Conservation (phyloP, 2,888 invertebrate genomes). For the Agrochola lychnidis region DNA sequence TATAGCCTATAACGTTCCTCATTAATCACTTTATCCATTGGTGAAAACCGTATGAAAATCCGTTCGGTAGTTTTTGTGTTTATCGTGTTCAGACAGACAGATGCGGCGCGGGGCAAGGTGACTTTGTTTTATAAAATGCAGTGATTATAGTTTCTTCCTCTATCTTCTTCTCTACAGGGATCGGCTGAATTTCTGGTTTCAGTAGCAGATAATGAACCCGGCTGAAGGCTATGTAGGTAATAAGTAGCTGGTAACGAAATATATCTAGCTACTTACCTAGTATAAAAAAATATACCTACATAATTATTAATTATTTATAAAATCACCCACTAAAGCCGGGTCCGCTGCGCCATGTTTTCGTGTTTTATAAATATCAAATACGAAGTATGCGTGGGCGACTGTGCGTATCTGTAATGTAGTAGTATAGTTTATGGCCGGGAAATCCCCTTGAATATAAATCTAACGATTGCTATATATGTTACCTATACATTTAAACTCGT, state of each 20-base stretch:
- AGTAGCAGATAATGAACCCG: not conserved
- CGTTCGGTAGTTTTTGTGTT: no score
- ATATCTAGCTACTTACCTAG: not conserved
- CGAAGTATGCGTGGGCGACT: not conserved
- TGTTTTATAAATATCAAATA: no score
- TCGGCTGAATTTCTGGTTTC: not conserved
- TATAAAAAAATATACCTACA: not conserved
- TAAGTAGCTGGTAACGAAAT: not conserved
- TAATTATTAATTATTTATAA: not conserved
- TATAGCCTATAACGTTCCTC: no score
- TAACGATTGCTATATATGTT: no score
- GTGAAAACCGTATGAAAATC: no score
- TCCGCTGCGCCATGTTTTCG: no score
- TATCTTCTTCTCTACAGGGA: no score
- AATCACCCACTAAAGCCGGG: not conserved
- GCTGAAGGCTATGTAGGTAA: not conserved
- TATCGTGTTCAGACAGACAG: no score
- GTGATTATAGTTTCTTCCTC: not conserved
- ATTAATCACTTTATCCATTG: no score
- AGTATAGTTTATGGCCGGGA: conserved; percentile 16
- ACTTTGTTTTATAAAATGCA: no score
- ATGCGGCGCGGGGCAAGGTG: no score
- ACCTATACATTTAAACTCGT: no score
- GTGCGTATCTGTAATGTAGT: not conserved
- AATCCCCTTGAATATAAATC: conserved; percentile 10